Base-by-base conservation (phyloP, 2,113 vertebrate genomes). In the Rhodinocichla rosea region DNA sequence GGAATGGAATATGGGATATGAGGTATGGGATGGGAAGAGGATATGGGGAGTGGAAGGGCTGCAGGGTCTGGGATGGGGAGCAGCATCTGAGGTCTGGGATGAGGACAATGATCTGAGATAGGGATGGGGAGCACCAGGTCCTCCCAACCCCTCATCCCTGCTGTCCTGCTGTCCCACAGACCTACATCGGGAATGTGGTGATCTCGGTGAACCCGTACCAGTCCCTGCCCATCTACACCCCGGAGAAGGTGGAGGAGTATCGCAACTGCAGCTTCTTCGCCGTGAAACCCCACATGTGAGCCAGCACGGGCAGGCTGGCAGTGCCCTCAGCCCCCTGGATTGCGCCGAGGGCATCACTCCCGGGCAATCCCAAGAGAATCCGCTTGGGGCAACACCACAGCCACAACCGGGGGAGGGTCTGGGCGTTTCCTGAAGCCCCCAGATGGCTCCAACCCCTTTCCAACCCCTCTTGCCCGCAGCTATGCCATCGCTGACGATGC, bases 221-320 rank as follows among this genome's bases (percentile, higher is more conserved):
- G 30, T 57, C 94, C 9, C 96, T 98, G 90, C 96, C 98, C 75
- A 98, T 98, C 97, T 98, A 98, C 79, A 97, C 97, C 52, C 96
- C 97, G 0, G 97, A 98, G 75, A 97, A 87, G 60, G 97, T 98
- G 85, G 92, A 96, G 76, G 95, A 98, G 24, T 98, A 98, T 32
- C 94, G 13, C 70, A 92, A 98, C 74, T 97, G 94, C 84, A 98
- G 96, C 82, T 97, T 98, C 92, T 98, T 98, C 3, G 97, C 98
- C 1, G 87, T 98, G 69, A 98, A 98, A 50, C 98, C 98, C 35
- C 98, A 98, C 92, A 98, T 98, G 98, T 98, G 96, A 98, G 98
- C 85, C 96, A 98, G 98, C 85, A 15, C 1, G 0, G 42, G 67
- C 28, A 47, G 19, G 28, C 32, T 1, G 3, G 7, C 4, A 14